Evolutionary conservation across 2,797 vertebrate genomes (phyloP).

Genomic region (Nyctibius grandis): DNA sequence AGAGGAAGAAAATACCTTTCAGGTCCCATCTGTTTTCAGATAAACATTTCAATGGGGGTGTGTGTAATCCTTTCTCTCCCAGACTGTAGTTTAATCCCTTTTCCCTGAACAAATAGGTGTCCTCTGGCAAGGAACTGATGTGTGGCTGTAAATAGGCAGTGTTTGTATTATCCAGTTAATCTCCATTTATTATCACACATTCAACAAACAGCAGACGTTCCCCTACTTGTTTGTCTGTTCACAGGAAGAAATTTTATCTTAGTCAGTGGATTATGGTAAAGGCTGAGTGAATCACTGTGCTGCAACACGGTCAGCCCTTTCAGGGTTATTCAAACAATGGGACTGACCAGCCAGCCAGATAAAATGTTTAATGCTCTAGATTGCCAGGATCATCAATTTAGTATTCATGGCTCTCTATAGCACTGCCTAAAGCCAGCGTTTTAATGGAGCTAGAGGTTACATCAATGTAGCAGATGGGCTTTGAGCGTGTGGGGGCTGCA

Average conservation of each 20-base stretch:
- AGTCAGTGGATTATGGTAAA: constrained; percentile 77
- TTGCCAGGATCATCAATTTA: constrained; percentile 84
- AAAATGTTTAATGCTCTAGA: constrained; percentile 56
- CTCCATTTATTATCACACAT: constrained; percentile 78
- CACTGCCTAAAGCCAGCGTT: constrained; percentile 22
- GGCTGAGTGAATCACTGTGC: constrained; percentile 77
- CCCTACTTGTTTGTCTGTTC: constrained; percentile 63
- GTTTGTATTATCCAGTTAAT: constrained; percentile 77
- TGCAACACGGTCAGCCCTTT: constrained; percentile 73
- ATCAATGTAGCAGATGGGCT: neutral
- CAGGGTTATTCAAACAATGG: constrained; percentile 79
- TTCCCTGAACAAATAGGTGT: constrained; percentile 67
- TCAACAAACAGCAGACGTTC: constrained; percentile 71
- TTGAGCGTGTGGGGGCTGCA: neutral
- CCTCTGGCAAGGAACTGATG: constrained; percentile 62
- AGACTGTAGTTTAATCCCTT: constrained; percentile 68
- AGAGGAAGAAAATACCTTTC: constrained; percentile 53
- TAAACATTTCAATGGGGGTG: constrained; percentile 31
- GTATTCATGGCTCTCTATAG: constrained; percentile 47
- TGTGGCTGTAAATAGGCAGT: constrained; percentile 72
- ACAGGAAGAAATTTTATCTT: constrained; percentile 79
- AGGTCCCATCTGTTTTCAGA: constrained; percentile 56
- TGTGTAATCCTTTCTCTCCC: constrained; percentile 64
- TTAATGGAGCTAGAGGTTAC: constrained; percentile 28
- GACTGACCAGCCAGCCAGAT: constrained; percentile 76